Evolutionary conservation across 37 sponge, comb jelly and placozoan species (phyloP).

Genomic region (Theonella swinhoei): DNA sequence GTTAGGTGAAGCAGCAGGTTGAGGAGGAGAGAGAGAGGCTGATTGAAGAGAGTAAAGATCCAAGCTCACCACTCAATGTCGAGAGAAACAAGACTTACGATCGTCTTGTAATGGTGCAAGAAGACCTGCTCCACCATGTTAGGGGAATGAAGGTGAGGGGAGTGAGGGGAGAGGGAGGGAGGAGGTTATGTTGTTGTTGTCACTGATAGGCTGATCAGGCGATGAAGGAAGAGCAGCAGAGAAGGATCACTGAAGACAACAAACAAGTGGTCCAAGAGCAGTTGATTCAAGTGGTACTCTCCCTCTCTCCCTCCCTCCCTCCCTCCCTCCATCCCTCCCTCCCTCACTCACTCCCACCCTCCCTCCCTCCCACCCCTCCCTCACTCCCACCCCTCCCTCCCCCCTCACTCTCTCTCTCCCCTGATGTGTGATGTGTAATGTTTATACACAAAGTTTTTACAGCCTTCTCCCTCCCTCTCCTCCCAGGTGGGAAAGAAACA

Average conservation of each 20-base stretch:
- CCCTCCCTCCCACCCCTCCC: too few relatives aligned
- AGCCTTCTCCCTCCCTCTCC: not conserved
- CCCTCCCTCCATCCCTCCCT: too few relatives aligned
- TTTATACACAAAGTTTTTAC: too few relatives aligned
- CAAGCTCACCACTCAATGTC: constrained; percentile 2
- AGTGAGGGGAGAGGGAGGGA: too few relatives aligned
- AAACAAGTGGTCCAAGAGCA: constrained; percentile 63
- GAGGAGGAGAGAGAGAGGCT: constrained; percentile 63
- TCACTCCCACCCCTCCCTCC: too few relatives aligned
- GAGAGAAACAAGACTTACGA: constrained; percentile 55
- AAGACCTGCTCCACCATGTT: constrained; percentile 61
- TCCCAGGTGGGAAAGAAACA: constrained; percentile 32
- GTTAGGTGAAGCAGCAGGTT: constrained; percentile 37
- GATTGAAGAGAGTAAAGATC: constrained; percentile 36
- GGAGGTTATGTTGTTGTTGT: not conserved
- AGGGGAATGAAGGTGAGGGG: constrained; percentile 60
- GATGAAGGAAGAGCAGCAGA: constrained; percentile 60
- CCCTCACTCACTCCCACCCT: too few relatives aligned
- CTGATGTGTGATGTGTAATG: too few relatives aligned
- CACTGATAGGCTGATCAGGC: constrained; percentile 53
- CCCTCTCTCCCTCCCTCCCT: not conserved
- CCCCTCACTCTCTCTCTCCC: not conserved
- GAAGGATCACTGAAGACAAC: constrained; percentile 33
- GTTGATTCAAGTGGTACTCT: constrained; percentile 52
- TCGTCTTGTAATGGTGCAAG: constrained; percentile 64